Base-by-base conservation (phyloP, 2,113 vertebrate genomes). In the Tyto alba region DNA sequence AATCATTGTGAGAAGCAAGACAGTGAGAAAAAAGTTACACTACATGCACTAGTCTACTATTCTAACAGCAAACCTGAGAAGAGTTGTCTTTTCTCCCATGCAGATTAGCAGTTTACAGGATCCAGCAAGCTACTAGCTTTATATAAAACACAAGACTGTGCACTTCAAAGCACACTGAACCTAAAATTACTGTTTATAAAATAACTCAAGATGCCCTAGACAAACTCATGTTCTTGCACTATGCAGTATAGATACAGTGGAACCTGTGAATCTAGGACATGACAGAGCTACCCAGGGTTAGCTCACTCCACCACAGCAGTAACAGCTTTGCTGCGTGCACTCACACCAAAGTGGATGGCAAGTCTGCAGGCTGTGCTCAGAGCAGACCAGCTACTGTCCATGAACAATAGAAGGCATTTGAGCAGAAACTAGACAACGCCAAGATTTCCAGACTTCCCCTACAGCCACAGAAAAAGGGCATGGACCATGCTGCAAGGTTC, bases 1-100 rank as follows among this genome's bases (percentile, higher is more conserved):
- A 96, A 89, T 88, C 63, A 84, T 8, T 34, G 57, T 16, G 57
- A 97, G 91, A 63, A 91, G 64, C 47, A 86, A 94, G 75, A 92
- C 20, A 80, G 68, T 55, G 57, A 89, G 45, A 19, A 91, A 96
- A 88, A 64, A 53, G 66, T 32, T 72, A 68, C 45, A 74, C 20
- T 45, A 50, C 38, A 57, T 14, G 34, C 47, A 19, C n/a, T n/a
- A n/a, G n/a, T n/a, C n/a, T n/a, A n/a, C n/a, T n/a, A n/a, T n/a
- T n/a, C n/a, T n/a, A n/a, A n/a, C n/a, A 80, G 50, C 27, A 86
- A 66, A 74, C 19, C 4, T 40, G 13, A 34, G 9, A 64, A 75
- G 26, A 60, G 8, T 6, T 30, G 3, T 53, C 13, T 88, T 59
- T 77, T 80, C 27, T 83, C 34, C 30, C 32, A 32, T 2, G 17